Percentiles rank a stretch among this genome's conserved stretches.
Conservation (phyloP, 92 coral and sea anemone species). For the Meandrina meandrites region DNA sequence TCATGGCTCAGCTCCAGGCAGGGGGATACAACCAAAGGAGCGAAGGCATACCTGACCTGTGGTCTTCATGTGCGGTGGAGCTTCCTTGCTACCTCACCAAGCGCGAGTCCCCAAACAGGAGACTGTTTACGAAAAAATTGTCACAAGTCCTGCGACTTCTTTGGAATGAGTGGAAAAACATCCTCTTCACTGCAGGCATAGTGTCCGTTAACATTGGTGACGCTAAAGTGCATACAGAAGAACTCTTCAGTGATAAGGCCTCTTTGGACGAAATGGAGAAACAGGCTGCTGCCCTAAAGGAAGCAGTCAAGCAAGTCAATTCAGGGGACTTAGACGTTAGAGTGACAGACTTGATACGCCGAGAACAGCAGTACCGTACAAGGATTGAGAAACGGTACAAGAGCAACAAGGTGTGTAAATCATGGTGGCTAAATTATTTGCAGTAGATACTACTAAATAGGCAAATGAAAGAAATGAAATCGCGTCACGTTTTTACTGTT, state of each 20-base stretch:
- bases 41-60: conserved; percentile 38
- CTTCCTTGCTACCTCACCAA: conserved; percentile 43
- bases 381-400: conserved; percentile 30
- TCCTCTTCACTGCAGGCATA: conserved; percentile 21
- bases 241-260: conserved; percentile 45
- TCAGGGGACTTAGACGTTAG: conserved; percentile 12
- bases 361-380: conserved; percentile 38
- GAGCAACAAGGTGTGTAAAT: not conserved
- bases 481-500: too few species aligned
- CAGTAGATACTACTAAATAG: too few species aligned
- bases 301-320: conserved; percentile 8
- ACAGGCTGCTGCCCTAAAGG: conserved; percentile 40
- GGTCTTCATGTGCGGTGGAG: conserved; percentile 55
- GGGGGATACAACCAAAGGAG: conserved; percentile 54
- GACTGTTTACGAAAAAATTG: conserved; percentile 14
- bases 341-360: conserved; percentile 38
- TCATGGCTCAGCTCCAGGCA: conserved; percentile 60
- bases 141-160: conserved; percentile 28
- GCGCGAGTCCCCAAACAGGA: not conserved
- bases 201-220: conserved; percentile 26
- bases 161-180: conserved; percentile 56
- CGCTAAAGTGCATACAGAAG: conserved; percentile 26
- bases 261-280: conserved; percentile 58
- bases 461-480: too few species aligned
- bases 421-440: too few species aligned